These are phyloP conservation scores for Diplosoma virens DNA, from an alignment of 23 tunicate genomes.

Conservation along the genomic window DNA sequence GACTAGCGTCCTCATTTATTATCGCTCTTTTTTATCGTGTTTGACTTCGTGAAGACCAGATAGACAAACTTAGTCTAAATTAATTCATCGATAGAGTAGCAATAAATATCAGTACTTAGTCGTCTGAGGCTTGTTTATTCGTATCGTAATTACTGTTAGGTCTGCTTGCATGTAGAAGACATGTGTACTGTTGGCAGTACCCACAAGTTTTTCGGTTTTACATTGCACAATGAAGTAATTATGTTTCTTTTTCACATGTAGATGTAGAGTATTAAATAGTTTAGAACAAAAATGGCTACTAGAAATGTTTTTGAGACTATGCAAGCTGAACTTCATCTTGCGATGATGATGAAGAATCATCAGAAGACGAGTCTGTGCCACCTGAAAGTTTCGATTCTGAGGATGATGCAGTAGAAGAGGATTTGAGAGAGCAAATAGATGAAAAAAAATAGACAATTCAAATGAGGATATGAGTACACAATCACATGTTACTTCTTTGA, in stretches of 20 bases:
- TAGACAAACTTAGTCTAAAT: too few relatives aligned
- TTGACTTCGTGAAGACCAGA: too few relatives aligned
- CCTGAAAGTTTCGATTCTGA: not conserved
- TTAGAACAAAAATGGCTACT: not conserved
- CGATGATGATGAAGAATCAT: not conserved
- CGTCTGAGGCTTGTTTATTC: not conserved
- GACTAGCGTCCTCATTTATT: too few relatives aligned
- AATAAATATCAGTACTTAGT: too few relatives aligned
- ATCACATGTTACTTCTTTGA: not conserved
- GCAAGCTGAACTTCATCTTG: not conserved
- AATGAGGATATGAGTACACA: not conserved
- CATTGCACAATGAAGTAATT: not conserved
- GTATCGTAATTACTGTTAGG: not conserved
- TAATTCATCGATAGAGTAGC: too few relatives aligned
- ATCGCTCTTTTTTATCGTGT: too few relatives aligned
- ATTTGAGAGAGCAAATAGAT: not conserved
- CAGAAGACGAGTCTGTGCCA: not conserved
- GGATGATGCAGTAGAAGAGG: not conserved
- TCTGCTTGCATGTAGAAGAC: not conserved
- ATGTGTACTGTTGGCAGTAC: not conserved
- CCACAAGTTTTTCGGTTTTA: not conserved
- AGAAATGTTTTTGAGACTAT: not conserved
- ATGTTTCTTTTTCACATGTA: not conserved
- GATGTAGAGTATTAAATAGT: too few relatives aligned
- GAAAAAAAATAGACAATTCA: not conserved